phyloP scores from a whole-genome alignment of 2,113 vertebrate genomes.

The Salvator merianae region DNA sequence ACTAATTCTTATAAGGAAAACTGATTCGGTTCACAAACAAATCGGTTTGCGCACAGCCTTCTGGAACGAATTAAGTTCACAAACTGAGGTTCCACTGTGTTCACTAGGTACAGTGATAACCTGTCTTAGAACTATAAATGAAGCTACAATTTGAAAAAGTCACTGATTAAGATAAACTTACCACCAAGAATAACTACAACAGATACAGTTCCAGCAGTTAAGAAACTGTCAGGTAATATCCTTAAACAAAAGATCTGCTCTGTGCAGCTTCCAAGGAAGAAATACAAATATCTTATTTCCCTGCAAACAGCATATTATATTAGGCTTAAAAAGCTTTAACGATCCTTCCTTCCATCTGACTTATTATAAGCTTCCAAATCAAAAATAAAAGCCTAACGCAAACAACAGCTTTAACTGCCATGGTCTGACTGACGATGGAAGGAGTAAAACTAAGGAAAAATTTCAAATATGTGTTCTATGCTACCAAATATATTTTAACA shows the following conservation, averaged over 20 bases:
- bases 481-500: neutral
- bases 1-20: no score
- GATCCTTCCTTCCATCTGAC: neutral
- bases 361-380: neutral
- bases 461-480: neutral
- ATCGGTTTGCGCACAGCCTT: no score
- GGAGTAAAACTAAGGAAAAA: neutral
- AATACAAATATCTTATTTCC: neutral
- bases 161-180: neutral
- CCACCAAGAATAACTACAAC: neutral
- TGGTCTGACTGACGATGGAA: neutral
- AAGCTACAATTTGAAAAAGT: neutral
- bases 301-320: neutral
- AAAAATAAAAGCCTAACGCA: neutral
- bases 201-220: neutral
- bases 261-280: neutral
- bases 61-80: no score
- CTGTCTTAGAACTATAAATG: neutral
- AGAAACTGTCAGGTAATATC: neutral
- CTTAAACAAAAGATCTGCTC: neutral
- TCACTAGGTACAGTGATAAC: neutral
- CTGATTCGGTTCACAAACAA: no score
- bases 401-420: neutral
- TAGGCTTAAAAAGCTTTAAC: neutral
- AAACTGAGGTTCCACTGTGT: no score